phyloP scores from a whole-genome alignment of 2,888 invertebrate genomes.

The Drosophila macrothrix region DNA sequence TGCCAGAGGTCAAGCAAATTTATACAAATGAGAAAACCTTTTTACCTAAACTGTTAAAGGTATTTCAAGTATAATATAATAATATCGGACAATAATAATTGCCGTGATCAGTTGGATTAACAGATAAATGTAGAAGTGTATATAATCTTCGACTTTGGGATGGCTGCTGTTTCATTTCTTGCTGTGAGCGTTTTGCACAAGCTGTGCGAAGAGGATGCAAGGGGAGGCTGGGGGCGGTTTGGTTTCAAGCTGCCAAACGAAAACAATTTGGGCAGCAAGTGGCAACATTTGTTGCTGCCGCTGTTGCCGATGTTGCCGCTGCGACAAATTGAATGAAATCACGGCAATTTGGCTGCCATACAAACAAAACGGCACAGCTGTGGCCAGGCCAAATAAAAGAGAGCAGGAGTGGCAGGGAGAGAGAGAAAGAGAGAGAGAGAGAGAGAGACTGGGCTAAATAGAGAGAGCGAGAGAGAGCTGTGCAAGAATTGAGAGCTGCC shows the following conservation, averaged over 20 bases:
- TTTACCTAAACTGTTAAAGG: background rate
- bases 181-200: constrained; percentile 73
- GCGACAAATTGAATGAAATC: constrained; percentile 83
- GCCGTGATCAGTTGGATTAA: background rate
- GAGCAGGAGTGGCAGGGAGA: constrained; percentile 37
- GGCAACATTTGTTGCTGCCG: constrained; percentile 80
- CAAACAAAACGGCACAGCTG: constrained; percentile 67
- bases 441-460: background rate
- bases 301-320: constrained; percentile 68
- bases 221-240: constrained; percentile 15
- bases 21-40: background rate
- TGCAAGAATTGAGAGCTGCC: constrained; percentile 3
- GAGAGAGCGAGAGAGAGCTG: constrained; percentile 2
- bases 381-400: constrained; percentile 52
- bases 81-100: background rate
- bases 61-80: background rate
- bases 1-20: background rate
- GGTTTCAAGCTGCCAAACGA: constrained; percentile 64
- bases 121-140: background rate
- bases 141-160: background rate
- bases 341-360: constrained; percentile 80
- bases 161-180: constrained; percentile 28
- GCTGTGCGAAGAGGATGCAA: constrained; percentile 22
- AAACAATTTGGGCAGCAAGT: constrained; percentile 82
- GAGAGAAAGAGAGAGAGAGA: background rate